Evolutionary conservation across 37 sponge, comb jelly and placozoan species (phyloP).

Genomic region (Oopsacas minuta): DNA sequence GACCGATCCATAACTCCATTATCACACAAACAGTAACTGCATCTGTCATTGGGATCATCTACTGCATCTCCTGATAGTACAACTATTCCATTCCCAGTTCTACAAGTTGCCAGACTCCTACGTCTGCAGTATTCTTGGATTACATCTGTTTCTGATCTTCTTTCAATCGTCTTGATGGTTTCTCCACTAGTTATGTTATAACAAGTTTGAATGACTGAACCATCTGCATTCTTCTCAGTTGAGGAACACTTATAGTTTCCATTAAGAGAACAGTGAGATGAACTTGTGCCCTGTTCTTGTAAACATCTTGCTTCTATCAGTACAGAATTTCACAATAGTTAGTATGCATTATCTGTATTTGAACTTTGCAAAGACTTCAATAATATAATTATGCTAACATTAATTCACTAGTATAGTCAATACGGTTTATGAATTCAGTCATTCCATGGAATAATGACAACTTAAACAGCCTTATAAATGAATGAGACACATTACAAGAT

Average conservation of each 20-base stretch:
- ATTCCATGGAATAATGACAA: too few species aligned
- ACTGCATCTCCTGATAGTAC: background rate
- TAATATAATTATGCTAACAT: background rate
- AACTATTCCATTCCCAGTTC: background rate
- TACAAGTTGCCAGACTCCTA: background rate
- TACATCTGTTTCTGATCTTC: background rate
- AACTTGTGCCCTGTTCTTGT: background rate
- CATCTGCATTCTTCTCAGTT: background rate
- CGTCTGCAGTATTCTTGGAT: background rate
- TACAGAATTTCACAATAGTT: background rate
- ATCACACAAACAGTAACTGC: background rate
- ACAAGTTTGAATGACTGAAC: background rate
- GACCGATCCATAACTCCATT: background rate
- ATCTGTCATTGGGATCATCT: background rate
- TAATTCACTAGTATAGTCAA: background rate
- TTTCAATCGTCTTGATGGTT: background rate
- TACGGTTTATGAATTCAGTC: too few species aligned
- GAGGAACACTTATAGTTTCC: slow-evolving; percentile 1
- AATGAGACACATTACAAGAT: too few species aligned
- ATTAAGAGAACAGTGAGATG: background rate
- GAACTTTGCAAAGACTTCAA: background rate
- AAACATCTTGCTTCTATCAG: background rate
- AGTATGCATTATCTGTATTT: background rate
- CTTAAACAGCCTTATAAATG: too few species aligned
- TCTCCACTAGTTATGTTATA: background rate